Evolutionary conservation across 2,113 vertebrate species (phyloP).

Genomic region (Lipotes vexillifer): DNA sequence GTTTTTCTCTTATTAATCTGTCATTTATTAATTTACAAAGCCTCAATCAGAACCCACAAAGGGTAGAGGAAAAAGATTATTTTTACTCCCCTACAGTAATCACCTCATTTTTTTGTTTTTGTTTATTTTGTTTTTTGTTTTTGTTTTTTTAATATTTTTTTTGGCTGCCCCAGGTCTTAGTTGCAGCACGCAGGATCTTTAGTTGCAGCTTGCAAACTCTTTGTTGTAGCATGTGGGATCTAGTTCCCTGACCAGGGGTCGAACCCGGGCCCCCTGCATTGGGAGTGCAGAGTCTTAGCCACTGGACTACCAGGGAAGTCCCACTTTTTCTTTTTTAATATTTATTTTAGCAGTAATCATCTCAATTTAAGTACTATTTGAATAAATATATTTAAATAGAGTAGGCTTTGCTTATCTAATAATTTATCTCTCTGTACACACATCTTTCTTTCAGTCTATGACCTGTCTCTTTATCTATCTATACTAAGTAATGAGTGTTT

Average conservation of each 20-base stretch:
- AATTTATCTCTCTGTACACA: background rate
- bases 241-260: no score
- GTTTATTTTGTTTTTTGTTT: no score
- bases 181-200: no score
- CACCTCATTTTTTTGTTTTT: no score
- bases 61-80: background rate
- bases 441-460: background rate
- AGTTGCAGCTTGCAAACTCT: no score
- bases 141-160: no score
- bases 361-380: background rate
- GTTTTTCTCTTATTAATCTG: background rate
- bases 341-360: background rate
- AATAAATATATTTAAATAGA: background rate
- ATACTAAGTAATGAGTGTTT: background rate
- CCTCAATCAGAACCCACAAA: background rate
- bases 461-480: background rate
- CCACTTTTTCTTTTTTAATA: no score
- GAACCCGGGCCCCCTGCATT: no score
- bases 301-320: no score
- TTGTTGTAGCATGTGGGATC: no score
- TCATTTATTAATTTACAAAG: background rate
- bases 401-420: background rate
- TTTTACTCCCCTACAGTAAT: background rate
- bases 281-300: no score
- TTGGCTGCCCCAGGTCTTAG: no score